These are phyloP conservation scores for Holcopasites calliopsidis DNA, from an alignment of 1,140 invertebrate genomes.

Conservation along the genomic window DNA sequence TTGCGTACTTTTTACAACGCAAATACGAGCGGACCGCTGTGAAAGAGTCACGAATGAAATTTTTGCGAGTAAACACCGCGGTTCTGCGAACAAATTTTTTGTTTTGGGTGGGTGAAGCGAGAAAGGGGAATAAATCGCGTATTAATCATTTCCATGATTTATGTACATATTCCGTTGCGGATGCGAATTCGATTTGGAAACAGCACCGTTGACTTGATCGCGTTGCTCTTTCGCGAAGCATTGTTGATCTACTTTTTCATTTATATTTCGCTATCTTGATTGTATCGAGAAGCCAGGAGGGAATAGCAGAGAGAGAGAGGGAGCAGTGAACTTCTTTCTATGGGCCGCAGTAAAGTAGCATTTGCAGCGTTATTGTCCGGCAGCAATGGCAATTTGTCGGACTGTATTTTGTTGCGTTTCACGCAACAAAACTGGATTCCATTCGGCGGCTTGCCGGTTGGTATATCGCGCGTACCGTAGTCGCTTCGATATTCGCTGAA, in stretches of 20 bases:
- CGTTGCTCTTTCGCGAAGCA: not conserved
- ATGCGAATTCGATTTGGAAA: not conserved
- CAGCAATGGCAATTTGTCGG: not conserved
- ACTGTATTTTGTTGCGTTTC: not conserved
- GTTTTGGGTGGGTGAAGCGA: not conserved
- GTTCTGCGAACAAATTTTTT: not conserved
- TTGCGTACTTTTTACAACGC: not conserved
- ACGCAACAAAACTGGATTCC: slow-evolving; percentile 3
- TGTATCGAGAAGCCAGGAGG: not conserved
- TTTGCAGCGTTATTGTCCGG: not conserved
- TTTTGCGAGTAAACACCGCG: not conserved
- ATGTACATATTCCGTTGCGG: not conserved
- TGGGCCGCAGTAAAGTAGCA: not conserved
- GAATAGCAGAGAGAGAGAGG: not conserved
- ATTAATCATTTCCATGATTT: not conserved
- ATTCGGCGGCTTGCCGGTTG: too few species aligned
- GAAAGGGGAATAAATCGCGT: not conserved
- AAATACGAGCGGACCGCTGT: not conserved
- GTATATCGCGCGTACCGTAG: not conserved
- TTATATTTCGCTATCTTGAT: not conserved
- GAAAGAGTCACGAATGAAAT: slow-evolving; percentile 8
- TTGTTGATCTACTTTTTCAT: not conserved
- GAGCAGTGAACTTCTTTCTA: not conserved
- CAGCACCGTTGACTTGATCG: not conserved
- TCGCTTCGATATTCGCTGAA: not conserved